Conservation (phyloP, 2,797 vertebrate species). For the Acanthurus leucopareius region DNA sequence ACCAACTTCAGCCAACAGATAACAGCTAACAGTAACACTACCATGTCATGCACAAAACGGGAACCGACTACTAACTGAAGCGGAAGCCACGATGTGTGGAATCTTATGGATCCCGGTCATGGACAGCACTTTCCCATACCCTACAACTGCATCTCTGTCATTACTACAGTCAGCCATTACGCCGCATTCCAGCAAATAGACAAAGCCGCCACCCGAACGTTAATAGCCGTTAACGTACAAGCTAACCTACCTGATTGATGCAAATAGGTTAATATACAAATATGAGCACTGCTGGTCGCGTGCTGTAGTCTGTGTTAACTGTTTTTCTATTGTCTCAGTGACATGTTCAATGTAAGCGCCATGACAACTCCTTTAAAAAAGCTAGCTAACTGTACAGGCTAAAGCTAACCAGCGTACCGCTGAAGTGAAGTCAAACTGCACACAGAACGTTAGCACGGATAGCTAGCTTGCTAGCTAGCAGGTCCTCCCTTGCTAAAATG, state of each 20-base stretch:
- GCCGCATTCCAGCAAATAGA: conserved; percentile 74
- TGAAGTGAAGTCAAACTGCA: conserved; percentile 38
- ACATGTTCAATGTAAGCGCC: conserved; percentile 60
- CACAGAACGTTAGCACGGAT: conserved; percentile 60
- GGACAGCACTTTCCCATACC: conserved; percentile 15
- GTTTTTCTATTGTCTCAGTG: conserved; percentile 28
- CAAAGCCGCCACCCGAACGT: conserved; percentile 57
- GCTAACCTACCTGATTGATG: not conserved
- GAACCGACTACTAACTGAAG: conserved; percentile 53
- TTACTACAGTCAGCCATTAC: conserved; percentile 77
- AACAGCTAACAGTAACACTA: too few species aligned
- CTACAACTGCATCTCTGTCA: conserved; percentile 57
- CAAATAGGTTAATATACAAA: not conserved
- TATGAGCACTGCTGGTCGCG: fast-evolving
- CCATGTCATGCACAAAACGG: conserved; percentile 32
- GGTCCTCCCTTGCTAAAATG: conserved; percentile 73
- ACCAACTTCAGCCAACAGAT: not conserved
- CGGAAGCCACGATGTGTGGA: conserved; percentile 51
- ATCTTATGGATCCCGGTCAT: conserved; percentile 30
- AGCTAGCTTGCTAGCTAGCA: conserved; percentile 40
- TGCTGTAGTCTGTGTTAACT: not conserved
- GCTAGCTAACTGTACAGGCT: conserved; percentile 69
- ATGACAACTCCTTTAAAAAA: conserved; percentile 76
- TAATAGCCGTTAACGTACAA: conserved; percentile 1
- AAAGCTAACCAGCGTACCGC: conserved; percentile 56